Evolutionary conservation across 2,113 vertebrate species (phyloP).

Genomic region (Thunnus thynnus): DNA sequence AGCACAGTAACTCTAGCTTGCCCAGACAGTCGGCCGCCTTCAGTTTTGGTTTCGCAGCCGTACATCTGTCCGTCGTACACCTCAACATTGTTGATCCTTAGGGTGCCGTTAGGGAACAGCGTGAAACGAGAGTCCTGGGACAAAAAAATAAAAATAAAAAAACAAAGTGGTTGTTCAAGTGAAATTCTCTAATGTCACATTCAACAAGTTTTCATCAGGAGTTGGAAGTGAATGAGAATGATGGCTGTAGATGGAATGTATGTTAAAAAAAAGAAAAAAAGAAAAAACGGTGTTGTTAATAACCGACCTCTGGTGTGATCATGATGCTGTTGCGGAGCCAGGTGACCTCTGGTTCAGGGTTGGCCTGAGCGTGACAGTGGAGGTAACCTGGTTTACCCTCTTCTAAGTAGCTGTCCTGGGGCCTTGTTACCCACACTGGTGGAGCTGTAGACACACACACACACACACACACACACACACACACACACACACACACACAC

Average conservation of each 20-base stretch:
- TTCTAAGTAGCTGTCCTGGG: conserved; percentile 91
- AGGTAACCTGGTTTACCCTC: conserved; percentile 95
- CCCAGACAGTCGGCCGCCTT: conserved; percentile 87
- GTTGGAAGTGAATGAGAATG: no score
- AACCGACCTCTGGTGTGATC: conserved; percentile 89
- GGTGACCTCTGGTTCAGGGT: conserved; percentile 88
- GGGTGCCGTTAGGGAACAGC: conserved; percentile 91
- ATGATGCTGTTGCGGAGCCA: conserved; percentile 91
- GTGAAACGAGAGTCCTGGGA: conserved; percentile 91
- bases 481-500: background rate
- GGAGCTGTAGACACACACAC: conserved; percentile 81
- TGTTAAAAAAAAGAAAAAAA: background rate
- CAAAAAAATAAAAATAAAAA: background rate
- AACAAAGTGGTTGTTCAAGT: background rate
- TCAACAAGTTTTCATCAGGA: background rate
- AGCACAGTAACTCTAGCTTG: conserved; percentile 90
- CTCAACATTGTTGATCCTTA: conserved; percentile 95
- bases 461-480: conserved; percentile 5
- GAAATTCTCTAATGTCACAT: background rate
- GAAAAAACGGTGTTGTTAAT: background rate
- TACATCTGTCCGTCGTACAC: conserved; percentile 93
- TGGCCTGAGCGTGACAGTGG: conserved; percentile 92
- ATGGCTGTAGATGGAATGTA: no score
- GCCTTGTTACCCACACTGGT: conserved; percentile 92
- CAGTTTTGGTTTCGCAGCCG: conserved; percentile 90